Base-by-base conservation (phyloP, 2,888 invertebrate species). In the Drosophila vallismaia region DNA sequence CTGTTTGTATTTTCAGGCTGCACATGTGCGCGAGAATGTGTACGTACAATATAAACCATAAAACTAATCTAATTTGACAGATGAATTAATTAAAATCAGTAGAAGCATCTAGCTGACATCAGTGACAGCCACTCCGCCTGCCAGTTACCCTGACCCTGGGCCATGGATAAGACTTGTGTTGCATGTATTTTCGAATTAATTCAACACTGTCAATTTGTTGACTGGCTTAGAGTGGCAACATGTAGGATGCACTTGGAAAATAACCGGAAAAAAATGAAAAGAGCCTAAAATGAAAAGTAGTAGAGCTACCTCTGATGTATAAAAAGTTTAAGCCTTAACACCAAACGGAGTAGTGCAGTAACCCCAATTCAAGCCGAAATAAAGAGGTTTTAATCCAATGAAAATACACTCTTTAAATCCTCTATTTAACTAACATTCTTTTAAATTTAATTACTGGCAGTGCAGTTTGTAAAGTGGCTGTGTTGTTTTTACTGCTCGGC, bases 1-100 rank as follows among this genome's bases (percentile, higher is more conserved):
- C 60, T 58, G 44, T 64, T 60, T 49, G 36, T 55, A 66, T 66
- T 70, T 49, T 44, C 46, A 66, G 50, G 24, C 33, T 33, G 10
- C n/a, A 28, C 33, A 33, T 54, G 36, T 51, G 40, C 45, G 52
- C 24, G 10, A 44, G 24, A 19, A 5, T 49, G 49, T 59, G 59
- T 67, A 75, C 48, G 33, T 71, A 66, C 84, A 81, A 84, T 89
- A 80, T 76, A 79, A 76, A 75, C 88, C 76, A 87, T 89, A 89
- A 87, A 89, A 88, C 89, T 88, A 89, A 89, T 88, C 88, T 87
- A 83, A 80, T 89, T 88, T 89, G 89, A 89, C 89, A 89, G 88
- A 82, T 88, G 89, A 89, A 88, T 89, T 88, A 88, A 88, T 89
- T 89, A 88, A 89, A 88, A 88, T 88, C 89, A 83, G 86, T 77